These are phyloP conservation scores for Podarcis raffonei DNA, from an alignment of 2,113 vertebrate genomes.

Conservation along the genomic window DNA sequence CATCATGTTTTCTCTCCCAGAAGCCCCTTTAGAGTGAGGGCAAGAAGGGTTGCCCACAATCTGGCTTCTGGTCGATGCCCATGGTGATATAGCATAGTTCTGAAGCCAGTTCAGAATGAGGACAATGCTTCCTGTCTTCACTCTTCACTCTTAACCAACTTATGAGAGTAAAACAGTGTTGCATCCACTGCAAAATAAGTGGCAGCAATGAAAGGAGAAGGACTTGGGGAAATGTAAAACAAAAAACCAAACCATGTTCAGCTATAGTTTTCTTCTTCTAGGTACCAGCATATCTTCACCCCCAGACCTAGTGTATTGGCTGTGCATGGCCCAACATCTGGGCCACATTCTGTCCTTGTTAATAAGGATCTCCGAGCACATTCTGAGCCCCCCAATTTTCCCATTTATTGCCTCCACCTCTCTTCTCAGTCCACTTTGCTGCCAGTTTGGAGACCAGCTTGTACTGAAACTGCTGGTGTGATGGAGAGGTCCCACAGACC, in stretches of 20 bases:
- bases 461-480: neutral
- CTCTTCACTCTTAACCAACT: neutral
- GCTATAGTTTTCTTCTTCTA: neutral
- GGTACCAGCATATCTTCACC: neutral
- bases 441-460: neutral
- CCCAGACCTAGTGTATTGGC: neutral
- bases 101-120: neutral
- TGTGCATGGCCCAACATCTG: neutral
- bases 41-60: neutral
- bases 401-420: neutral
- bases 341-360: neutral
- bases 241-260: neutral
- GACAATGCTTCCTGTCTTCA: neutral
- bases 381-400: neutral
- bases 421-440: neutral
- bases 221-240: neutral
- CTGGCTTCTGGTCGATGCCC: neutral
- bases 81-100: neutral
- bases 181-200: neutral
- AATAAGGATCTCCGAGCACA: neutral
- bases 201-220: neutral
- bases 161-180: neutral
- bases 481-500: neutral
- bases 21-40: neutral
- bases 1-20: neutral